phyloP scores from a whole-genome alignment of 2,113 vertebrate genomes.

The Odontophorus gujanensis region DNA sequence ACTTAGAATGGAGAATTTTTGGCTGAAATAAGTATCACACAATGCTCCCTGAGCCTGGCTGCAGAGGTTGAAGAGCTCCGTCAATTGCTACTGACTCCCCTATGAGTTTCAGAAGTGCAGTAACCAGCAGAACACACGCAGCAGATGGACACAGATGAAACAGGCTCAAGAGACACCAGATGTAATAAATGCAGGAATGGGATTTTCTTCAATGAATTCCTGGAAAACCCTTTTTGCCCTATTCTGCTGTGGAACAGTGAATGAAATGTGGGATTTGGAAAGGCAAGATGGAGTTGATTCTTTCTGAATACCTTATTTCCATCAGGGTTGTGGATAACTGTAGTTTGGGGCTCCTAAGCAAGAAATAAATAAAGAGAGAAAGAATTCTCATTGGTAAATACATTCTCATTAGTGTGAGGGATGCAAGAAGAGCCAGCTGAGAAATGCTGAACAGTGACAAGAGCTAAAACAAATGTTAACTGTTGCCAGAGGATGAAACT shows the following conservation, averaged over 20 bases:
- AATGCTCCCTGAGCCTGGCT: not conserved
- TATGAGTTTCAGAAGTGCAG: not conserved
- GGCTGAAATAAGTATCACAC: not conserved
- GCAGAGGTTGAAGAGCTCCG: not conserved
- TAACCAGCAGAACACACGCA: not conserved
- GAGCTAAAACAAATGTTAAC: slow-evolving; percentile 70
- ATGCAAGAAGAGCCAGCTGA: slow-evolving; percentile 71
- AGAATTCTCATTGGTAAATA: slow-evolving; percentile 79
- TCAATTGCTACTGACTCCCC: not conserved
- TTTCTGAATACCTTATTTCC: slow-evolving; percentile 97
- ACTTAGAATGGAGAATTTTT: not conserved
- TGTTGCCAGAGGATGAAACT: slow-evolving; percentile 52
- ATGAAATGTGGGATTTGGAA: slow-evolving; percentile 71
- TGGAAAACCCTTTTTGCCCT: not conserved
- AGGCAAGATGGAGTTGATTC: slow-evolving; percentile 72
- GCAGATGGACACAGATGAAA: not conserved
- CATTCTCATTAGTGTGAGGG: slow-evolving; percentile 52
- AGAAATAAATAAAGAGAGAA: slow-evolving; percentile 84
- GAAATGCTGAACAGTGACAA: slow-evolving; percentile 70
- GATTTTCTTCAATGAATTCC: not conserved
- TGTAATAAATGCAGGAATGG: not conserved
- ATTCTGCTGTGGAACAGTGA: slow-evolving; percentile 31
- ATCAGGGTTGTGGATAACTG: slow-evolving; percentile 99
- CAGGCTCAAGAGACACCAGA: not conserved
- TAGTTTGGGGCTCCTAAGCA: slow-evolving; percentile 97